Base-by-base conservation (phyloP, 2,888 invertebrate species). In the Miltochrista miniata region DNA sequence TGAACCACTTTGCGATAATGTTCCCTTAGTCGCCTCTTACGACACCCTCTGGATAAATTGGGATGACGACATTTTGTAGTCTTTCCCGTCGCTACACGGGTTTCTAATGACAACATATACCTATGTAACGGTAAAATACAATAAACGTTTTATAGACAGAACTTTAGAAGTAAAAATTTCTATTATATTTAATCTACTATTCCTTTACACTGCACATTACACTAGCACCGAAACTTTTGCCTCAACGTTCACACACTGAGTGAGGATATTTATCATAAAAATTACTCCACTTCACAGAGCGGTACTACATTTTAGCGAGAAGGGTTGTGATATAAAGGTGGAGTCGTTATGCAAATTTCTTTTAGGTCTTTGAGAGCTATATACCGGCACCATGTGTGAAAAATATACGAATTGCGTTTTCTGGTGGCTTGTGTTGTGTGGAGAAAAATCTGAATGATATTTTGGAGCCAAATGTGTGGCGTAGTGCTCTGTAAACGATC, bases 181-280 rank as follows among this genome's bases (percentile, higher is more conserved):
- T n/a, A n/a, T n/a, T n/a, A n/a, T n/a, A n/a, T n/a, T n/a, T n/a
- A n/a, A n/a, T n/a, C n/a, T n/a, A n/a, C n/a, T n/a, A n/a, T n/a
- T n/a, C n/a, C n/a, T n/a, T n/a, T n/a, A n/a, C n/a, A n/a, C n/a
- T n/a, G n/a, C n/a, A n/a, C n/a, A n/a, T n/a, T n/a, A n/a, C n/a
- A n/a, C n/a, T 24, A 24, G 18, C 51, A 36, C 41, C 40, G 39
- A 49, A 59, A 59, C 44, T 47, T 55, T 56, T 39, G 36, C 44
- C 14, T 51, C 36, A 29, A 44, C 50, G 50, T 56, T 50, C 44
- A 51, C 47, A 13, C 45, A 45, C 14, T 49, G 51, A 56, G 60
- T 62, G 58, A 30, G 50, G 34, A 44, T 72, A 70, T 71, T 70
- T 72, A 64, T 70, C 72, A 72, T 63, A 66, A 74, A 74, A 74